Conservation (phyloP, 2,888 invertebrate genomes). For the Lordiphosa andalusiaca region DNA sequence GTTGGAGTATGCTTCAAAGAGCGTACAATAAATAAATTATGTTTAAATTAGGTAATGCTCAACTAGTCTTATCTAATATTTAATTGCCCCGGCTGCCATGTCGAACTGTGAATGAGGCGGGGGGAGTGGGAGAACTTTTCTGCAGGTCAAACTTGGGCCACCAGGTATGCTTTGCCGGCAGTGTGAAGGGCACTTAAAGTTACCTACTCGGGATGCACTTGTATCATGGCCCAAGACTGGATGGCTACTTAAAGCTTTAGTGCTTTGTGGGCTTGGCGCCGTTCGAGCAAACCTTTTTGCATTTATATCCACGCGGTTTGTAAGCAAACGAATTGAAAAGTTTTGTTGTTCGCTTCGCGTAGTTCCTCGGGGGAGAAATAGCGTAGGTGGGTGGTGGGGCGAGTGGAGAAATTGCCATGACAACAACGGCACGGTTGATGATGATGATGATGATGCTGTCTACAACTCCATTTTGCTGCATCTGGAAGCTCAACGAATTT, state of each 20-base stretch:
- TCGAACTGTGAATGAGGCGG: background rate
- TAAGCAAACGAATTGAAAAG: constrained; percentile 35
- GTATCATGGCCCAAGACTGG: constrained; percentile 6
- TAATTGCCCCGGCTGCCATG: too few species aligned
- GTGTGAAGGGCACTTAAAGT: constrained; percentile 20
- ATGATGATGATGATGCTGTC: constrained; percentile 10
- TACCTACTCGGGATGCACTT: constrained; percentile 9
- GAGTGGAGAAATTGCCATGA: constrained; percentile 12
- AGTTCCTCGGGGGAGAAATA: constrained; percentile 35
- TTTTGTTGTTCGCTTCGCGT: constrained; percentile 26
- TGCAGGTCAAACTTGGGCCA: constrained; percentile 2
- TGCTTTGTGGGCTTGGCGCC: constrained; percentile 27
- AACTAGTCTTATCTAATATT: too few species aligned
- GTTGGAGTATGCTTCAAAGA: too few species aligned
- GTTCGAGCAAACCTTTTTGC: constrained; percentile 37
- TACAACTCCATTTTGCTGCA: constrained; percentile 13
- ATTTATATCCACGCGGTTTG: constrained; percentile 31
- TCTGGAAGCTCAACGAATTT: constrained; percentile 35
- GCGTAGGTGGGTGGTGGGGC: constrained; percentile 4
- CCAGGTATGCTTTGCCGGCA: constrained; percentile 3
- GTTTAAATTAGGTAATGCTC: too few species aligned
- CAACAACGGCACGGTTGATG: constrained; percentile 15
- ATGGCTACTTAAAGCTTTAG: constrained; percentile 49
- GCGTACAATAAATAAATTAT: too few species aligned
- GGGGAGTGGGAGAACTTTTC: background rate